Evolutionary conservation across 1,140 invertebrate species (phyloP), one percentile per base, ranked within the genome.

Genomic region (Whitmania pigra): DNA sequence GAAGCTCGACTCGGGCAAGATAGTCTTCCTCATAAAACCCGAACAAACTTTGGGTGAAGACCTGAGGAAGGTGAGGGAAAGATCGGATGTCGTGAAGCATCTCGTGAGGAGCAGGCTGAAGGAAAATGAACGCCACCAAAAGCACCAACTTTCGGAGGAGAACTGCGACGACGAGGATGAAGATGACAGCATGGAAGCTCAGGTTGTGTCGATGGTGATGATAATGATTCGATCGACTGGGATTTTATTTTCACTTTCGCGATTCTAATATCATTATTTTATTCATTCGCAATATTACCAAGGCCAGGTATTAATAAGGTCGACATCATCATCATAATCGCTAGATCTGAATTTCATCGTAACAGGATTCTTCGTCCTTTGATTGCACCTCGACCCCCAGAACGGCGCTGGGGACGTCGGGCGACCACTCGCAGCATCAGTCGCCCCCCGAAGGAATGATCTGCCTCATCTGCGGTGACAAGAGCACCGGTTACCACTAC

Each of bases 401-500:
- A 13, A 49, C 6, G 60, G 5, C 60, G 60, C 22, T 63, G 22
- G 60, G 0, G 60, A 25, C 60, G 60, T 25, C 60, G 13, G 29
- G 2, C 2, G 29, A 31, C 60, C 11, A 6, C 60, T 9, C 13
- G 11, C 60, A 31, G 22, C 60, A 15, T 63, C 60, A 25, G 60
- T 31, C 29, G 22, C 60, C 9, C 20, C 22, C 11, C 15, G 22
- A 57, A 7, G 67, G 55, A 22, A 43, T 49, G 54, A 67, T 95
- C 25, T 99, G 96, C 81, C 92, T 94, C 18, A 94, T 98, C 6
- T 98, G 95, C 80, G 94, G 93, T 0, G 95, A 98, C 81, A 94
- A 92, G 5, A 96, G 95, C 0, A 93, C 94, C 31, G 98, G 96
- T 75, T 94, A 96, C 78, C 94, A 99, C 80, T 99, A 99, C 80